phyloP scores from a whole-genome alignment of 2,113 vertebrate species.

The Oceanodroma tethys region DNA sequence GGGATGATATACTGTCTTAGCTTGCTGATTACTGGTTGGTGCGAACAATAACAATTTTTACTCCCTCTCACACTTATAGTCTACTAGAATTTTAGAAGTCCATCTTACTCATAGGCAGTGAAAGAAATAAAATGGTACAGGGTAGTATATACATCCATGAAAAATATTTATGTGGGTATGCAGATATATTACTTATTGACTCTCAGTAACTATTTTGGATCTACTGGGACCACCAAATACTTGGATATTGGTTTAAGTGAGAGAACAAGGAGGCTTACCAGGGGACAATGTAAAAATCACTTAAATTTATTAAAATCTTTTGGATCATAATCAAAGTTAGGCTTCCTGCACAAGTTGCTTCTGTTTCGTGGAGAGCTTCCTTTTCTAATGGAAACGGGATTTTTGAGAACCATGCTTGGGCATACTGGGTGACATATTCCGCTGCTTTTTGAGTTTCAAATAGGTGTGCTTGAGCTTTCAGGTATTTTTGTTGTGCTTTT shows the following conservation, averaged over 20 bases:
- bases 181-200: not conserved
- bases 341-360: not conserved
- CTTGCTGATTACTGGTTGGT: not conserved
- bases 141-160: not conserved
- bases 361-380: not conserved
- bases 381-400: not conserved
- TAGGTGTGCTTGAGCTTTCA: not conserved
- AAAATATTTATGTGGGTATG: not conserved
- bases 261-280: not conserved
- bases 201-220: not conserved
- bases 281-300: not conserved
- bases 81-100: not conserved
- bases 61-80: not conserved
- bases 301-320: not conserved
- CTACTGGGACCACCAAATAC: not conserved
- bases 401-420: not conserved
- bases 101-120: not conserved
- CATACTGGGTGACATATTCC: not conserved
- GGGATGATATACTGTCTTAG: not conserved
- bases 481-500: not conserved
- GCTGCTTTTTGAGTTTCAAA: not conserved
- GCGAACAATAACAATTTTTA: not conserved
- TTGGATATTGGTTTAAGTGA: not conserved
- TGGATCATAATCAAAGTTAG: not conserved
- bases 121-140: not conserved